Conservation (phyloP, 2,888 invertebrate genomes). For the Vanessa cardui region DNA sequence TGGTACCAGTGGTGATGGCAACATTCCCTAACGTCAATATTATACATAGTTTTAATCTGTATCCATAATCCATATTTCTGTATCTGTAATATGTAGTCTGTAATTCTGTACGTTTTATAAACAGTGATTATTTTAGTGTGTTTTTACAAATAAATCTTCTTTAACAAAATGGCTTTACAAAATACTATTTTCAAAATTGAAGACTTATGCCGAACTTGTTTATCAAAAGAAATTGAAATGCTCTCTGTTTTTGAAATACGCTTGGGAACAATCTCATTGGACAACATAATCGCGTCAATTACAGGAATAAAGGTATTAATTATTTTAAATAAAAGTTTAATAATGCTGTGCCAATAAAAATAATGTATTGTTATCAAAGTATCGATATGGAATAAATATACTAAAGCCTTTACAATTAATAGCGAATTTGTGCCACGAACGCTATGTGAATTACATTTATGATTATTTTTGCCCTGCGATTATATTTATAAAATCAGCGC, state of each 20-base stretch:
- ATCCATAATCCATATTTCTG: neutral
- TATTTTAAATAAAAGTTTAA: neutral
- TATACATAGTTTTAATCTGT: too few relatives aligned
- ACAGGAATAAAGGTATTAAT: slow-evolving; percentile 63
- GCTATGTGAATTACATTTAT: slow-evolving; percentile 2
- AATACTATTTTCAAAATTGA: slow-evolving; percentile 58
- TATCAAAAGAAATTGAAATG: slow-evolving; percentile 64
- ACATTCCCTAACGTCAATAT: too few relatives aligned
- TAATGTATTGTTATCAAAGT: neutral
- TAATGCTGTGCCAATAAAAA: neutral
- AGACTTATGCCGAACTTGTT: slow-evolving; percentile 71
- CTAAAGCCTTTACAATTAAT: neutral
- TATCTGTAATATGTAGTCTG: too few relatives aligned
- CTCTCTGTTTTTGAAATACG: slow-evolving; percentile 62
- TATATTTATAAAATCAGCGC: neutral
- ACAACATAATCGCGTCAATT: slow-evolving; percentile 56
- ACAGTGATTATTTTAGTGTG: neutral
- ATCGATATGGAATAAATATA: neutral
- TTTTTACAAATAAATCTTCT: neutral
- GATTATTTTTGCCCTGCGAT: neutral
- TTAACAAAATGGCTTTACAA: slow-evolving; percentile 30
- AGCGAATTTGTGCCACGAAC: neutral
- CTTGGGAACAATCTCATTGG: slow-evolving; percentile 53
- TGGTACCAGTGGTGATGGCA: too few relatives aligned
- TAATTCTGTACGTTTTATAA: slow-evolving; percentile 9